Conservation (phyloP, 2,113 vertebrate genomes). For the Xiphophorus maculatus region DNA sequence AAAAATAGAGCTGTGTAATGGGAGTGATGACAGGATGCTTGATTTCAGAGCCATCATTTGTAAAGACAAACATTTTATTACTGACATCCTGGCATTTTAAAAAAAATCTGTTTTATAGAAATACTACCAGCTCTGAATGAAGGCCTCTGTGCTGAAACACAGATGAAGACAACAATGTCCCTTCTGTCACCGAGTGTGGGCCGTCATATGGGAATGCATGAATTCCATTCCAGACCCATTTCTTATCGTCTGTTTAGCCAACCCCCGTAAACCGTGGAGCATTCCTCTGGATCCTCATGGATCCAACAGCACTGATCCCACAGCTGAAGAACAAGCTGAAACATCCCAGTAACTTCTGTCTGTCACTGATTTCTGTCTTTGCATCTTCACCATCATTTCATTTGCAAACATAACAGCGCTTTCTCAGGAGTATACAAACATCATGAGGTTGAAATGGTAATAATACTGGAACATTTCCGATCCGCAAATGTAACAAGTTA, state of each 20-base stretch:
- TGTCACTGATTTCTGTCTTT: too few relatives aligned
- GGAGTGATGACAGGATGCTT: neutral
- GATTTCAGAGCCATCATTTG: neutral
- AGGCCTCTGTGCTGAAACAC: neutral
- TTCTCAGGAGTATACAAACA: too few relatives aligned
- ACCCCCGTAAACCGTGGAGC: neutral
- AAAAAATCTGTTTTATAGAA: neutral
- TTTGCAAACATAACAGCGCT: too few relatives aligned
- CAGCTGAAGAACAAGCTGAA: neutral
- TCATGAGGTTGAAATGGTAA: too few relatives aligned
- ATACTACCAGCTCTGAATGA: neutral
- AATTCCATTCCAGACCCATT: conserved; percentile 64
- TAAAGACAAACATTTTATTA: neutral
- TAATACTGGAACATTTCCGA: neutral
- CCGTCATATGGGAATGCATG: conserved; percentile 64
- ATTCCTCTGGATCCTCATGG: neutral
- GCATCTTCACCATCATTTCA: too few relatives aligned
- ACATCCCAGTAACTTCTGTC: too few relatives aligned
- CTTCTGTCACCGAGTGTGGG: conserved; percentile 68
- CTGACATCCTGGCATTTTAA: neutral
- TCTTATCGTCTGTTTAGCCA: conserved; percentile 46
- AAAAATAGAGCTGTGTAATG: conserved; percentile 13
- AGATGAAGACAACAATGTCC: conserved; percentile 20
- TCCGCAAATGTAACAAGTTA: neutral
- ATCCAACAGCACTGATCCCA: neutral